These are phyloP conservation scores for Rhagoletis zephyria DNA, from an alignment of 1,140 invertebrate species.

Conservation along the genomic window DNA sequence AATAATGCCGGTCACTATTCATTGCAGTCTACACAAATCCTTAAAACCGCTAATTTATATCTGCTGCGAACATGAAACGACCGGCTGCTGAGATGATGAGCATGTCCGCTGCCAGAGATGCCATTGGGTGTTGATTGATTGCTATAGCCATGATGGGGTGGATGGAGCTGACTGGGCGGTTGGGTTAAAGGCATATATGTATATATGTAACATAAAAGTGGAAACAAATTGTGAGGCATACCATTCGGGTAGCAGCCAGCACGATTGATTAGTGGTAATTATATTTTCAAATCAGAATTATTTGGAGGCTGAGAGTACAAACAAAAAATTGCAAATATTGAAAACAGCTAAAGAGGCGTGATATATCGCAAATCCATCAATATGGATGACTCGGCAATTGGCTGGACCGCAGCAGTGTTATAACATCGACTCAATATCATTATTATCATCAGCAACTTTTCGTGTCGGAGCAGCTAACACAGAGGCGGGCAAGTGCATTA, in stretches of 20 bases:
- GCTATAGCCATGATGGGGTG: neutral
- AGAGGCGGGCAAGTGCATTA: neutral
- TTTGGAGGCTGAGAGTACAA: neutral
- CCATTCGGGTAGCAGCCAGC: neutral
- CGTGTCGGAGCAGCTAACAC: neutral
- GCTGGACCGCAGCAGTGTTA: conserved; percentile 22
- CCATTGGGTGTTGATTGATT: neutral
- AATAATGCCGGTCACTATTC: neutral
- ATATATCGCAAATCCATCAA: conserved; percentile 30
- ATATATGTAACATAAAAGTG: neutral
- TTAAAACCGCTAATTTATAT: conserved; percentile 44
- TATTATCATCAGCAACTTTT: neutral
- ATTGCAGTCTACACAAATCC: conserved; percentile 37
- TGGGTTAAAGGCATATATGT: too few species aligned
- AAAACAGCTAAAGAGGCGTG: neutral
- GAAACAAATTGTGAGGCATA: neutral
- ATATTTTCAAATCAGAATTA: neutral
- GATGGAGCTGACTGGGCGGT: neutral
- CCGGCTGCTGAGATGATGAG: neutral
- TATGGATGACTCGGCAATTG: conserved; percentile 2
- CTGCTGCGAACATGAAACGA: neutral
- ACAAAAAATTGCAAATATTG: neutral
- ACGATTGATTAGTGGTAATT: conserved; percentile 28
- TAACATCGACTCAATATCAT: conserved; percentile 18
- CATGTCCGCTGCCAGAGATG: neutral